Base-by-base conservation (phyloP, 2,797 vertebrate genomes). In the Basileuterus tristriatus region DNA sequence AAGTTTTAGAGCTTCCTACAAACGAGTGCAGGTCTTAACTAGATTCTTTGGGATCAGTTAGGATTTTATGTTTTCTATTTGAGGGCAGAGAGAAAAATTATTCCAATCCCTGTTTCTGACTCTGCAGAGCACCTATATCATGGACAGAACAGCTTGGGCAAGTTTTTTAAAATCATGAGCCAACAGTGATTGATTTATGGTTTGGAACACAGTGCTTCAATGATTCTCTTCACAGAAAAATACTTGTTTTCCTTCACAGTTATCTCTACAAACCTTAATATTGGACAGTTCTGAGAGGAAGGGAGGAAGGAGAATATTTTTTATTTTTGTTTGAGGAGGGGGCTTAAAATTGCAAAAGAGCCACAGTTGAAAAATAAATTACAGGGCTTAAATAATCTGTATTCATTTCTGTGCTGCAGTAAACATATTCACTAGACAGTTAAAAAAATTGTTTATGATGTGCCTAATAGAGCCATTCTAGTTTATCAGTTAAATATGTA, bases 401-500 rank as follows among this genome's bases (percentile, higher is more conserved):
- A 50, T 92, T 72, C 8, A 20, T 80, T 92, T 72, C 56, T 85
- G 39, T 83, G 27, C 53, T 75, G 29, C 53, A 65, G 53, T 58
- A 85, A 91, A 78, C 20, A 56, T 39, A 74, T 79, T 86, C 92
- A 59, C 55, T 41, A 91, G 89, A 85, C 32, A 69, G 69, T 87
- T 74, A 47, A 90, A 96, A 91, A 89, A 83, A 84, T 55, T 95
- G 81, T 93, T 96, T 92, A 75, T 92, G 87, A 83, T 93, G 32
- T 83, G 63, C 43, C 36, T 90, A 94, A 94, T 82, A 96, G 79
- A 95, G 50, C 69, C 83, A 90, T 94, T 94, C 95, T 92, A 80
- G 83, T 90, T 93, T 92, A 93, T 90, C 93, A 60, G 83, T 89
- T 94, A 96, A 96, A 93, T 93, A 96, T 83, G 84, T 93, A 94